These are phyloP conservation scores for Phaonia tiefii DNA, from an alignment of 2,888 invertebrate genomes.

Conservation along the genomic window DNA sequence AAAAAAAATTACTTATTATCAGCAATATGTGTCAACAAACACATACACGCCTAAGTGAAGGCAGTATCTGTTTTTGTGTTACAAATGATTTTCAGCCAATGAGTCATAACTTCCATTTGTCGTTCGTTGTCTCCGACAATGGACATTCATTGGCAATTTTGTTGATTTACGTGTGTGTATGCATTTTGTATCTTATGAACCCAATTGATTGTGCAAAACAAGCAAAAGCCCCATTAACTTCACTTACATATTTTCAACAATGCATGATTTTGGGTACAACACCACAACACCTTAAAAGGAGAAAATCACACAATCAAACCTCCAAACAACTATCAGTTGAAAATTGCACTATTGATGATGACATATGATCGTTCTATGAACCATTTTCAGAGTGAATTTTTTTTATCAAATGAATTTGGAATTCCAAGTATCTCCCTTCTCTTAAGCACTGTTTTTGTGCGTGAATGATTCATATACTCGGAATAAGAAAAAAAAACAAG, in stretches of 20 bases:
- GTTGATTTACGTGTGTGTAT: slow-evolving; percentile 10
- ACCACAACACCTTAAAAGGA: slow-evolving; percentile 44
- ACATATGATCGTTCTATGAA: background rate
- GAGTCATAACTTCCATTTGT: slow-evolving; percentile 62
- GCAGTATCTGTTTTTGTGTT: background rate
- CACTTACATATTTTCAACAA: background rate
- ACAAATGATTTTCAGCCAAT: slow-evolving; percentile 45
- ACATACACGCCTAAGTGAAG: background rate
- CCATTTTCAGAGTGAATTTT: background rate
- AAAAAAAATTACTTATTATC: slow-evolving; percentile 53
- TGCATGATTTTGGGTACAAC: slow-evolving; percentile 1
- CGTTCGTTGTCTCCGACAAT: slow-evolving; percentile 27
- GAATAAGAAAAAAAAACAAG: slow-evolving; percentile 18
- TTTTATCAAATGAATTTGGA: background rate
- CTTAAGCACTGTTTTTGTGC: background rate
- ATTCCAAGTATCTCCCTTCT: background rate
- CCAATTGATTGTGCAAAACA: slow-evolving; percentile 31
- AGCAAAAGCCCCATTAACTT: slow-evolving; percentile 30
- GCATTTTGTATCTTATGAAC: slow-evolving; percentile 22
- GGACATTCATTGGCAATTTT: slow-evolving; percentile 9
- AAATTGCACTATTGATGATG: background rate
- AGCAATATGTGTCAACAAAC: slow-evolving; percentile 59
- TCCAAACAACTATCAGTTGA: too few relatives aligned
- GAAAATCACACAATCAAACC: slow-evolving; percentile 36
- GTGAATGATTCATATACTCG: slow-evolving; percentile 46